These are phyloP conservation scores for Chiloscyllium plagiosum DNA, from an alignment of 2,113 vertebrate species.

Conservation along the genomic window DNA sequence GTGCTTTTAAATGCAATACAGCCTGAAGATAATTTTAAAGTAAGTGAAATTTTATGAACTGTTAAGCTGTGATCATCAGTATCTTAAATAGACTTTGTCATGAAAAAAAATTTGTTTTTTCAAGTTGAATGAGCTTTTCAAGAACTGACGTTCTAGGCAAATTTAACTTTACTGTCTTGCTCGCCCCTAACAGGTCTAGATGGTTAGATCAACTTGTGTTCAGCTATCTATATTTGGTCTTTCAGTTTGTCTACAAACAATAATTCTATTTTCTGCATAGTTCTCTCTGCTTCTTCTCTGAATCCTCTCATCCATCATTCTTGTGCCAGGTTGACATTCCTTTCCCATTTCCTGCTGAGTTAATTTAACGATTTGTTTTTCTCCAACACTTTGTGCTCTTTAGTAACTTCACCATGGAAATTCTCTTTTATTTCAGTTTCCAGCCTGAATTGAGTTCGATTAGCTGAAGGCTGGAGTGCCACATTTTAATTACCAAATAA, in stretches of 20 bases:
- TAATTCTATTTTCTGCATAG: not conserved
- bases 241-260: not conserved
- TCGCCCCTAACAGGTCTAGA: not conserved
- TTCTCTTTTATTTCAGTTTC: not conserved
- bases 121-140: not conserved
- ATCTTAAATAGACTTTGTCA: not conserved
- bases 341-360: slow-evolving; percentile 4
- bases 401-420: not conserved
- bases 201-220: not conserved
- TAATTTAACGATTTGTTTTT: not conserved
- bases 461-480: not conserved
- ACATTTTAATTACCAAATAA: not conserved
- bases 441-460: not conserved
- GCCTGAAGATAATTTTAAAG: not conserved
- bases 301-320: not conserved
- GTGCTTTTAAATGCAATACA: not conserved
- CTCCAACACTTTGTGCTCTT: not conserved
- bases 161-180: too few relatives aligned
- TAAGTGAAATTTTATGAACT: not conserved
- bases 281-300: not conserved
- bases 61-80: not conserved
- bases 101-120: not conserved
- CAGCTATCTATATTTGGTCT: not conserved
- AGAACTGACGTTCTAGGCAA: not conserved
- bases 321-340: not conserved